Evolutionary conservation across 2,797 vertebrate species (phyloP), one percentile per base, ranked within the genome.

Genomic region (Phylloscopus collybita): DNA sequence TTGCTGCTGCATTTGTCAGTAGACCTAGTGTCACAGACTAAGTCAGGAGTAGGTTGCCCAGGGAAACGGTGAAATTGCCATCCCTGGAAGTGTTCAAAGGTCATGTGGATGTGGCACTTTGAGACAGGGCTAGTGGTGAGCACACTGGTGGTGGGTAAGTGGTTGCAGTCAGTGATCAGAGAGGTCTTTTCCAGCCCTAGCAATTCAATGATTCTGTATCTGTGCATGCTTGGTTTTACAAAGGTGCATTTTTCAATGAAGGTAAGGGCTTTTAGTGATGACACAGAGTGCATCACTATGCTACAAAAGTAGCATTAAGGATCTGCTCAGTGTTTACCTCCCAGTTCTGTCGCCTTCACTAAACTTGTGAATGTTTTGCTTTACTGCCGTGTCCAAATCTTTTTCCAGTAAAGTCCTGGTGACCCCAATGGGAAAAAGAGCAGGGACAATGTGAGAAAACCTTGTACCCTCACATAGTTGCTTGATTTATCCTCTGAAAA

Each of bases 281-380:
- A 54, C 19, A 22, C 13, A 50, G 22, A 44, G 5, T 57, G n/a
- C 11, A 38, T 38, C 38, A 38, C 38, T 38, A 38, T 38, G 38
- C 38, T 38, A 38, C 65, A 53, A 74, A 70, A 47, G 26, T 6
- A 50, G 2, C 10, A 14, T 45, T n/a, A 81, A 51, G 64, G 29
- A 26, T 30, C 29, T 72, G 13, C 59, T 79, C n/a, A n/a, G 30
- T 1, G 0, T 49, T 86, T 85, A 25, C 17, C 10, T 57, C 20
- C 20, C 27, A 34, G 2, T 45, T 86, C 42, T 65, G 12, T 23
- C 0, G 0, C 34, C 53, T n/a, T 81, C 18, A 34, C 14, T 57
- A 32, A 78, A 60, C 8, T 38, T 16, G n/a, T 61, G 11, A 44
- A 60, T 21, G 32, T 53, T 80, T 88, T 78, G 42, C 20, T 54